Percentiles rank a stretch among this genome's conserved stretches.
Conservation (phyloP, 2,113 vertebrate genomes). For the Illadopsis cleaveri region DNA sequence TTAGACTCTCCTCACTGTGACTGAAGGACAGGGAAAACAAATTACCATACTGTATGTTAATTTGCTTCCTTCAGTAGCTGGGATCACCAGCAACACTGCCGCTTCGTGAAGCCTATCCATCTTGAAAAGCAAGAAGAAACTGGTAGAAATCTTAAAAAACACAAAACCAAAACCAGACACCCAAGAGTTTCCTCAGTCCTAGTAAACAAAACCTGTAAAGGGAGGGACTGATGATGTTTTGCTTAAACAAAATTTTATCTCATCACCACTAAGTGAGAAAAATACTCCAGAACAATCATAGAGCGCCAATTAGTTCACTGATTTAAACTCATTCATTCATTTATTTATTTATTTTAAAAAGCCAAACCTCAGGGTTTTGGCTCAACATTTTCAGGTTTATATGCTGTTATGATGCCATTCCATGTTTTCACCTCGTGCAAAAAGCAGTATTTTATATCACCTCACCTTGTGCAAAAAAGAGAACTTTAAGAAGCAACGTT, state of each 20-base stretch:
- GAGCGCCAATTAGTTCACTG: background rate
- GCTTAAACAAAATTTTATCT: slow-evolving; percentile 15
- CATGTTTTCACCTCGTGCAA: background rate
- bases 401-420: background rate
- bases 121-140: background rate
- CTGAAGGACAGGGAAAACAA: slow-evolving; percentile 28
- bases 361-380: background rate
- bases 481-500: background rate
- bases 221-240: background rate
- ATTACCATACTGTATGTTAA: slow-evolving; percentile 38
- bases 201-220: background rate
- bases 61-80: background rate
- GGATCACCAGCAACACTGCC: background rate
- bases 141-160: background rate
- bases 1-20: slow-evolving; percentile 16
- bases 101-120: background rate
- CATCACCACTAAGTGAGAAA: background rate
- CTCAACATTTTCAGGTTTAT: background rate
- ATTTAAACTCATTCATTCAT: background rate
- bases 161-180: background rate
- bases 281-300: background rate
- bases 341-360: background rate
- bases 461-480: background rate
- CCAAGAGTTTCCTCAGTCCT: background rate
- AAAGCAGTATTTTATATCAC: background rate